Conservation (phyloP, 2,113 vertebrate species). For the Forbesichthys agassizii region DNA sequence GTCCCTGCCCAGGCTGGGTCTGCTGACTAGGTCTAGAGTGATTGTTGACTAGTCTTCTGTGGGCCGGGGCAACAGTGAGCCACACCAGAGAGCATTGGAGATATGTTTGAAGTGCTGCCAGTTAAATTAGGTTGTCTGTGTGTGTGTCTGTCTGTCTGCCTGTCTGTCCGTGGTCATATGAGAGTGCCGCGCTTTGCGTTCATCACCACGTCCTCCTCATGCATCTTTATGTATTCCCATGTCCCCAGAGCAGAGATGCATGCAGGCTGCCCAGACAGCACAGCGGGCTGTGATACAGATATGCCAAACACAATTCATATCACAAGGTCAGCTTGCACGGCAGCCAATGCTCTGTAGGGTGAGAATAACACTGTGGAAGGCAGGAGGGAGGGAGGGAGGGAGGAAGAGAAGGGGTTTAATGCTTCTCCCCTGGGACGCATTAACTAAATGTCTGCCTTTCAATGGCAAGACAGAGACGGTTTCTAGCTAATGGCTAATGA, state of each 20-base stretch:
- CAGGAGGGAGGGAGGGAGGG: not conserved
- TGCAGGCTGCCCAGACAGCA: not conserved
- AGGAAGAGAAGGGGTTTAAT: slow-evolving; percentile 6
- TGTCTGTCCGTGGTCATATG: not conserved
- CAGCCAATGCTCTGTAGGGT: not conserved
- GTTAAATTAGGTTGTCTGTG: slow-evolving; percentile 17
- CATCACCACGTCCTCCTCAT: slow-evolving; percentile 1
- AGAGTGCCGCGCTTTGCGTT: slow-evolving; percentile 12
- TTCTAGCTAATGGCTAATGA: slow-evolving; percentile 40
- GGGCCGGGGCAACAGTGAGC: slow-evolving; percentile 27
- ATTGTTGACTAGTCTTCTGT: slow-evolving; percentile 34
- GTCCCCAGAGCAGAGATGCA: slow-evolving; percentile 1
- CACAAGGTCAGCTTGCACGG: slow-evolving; percentile 24
- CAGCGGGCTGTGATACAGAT: slow-evolving; percentile 19
- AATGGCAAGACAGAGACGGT: slow-evolving; percentile 23
- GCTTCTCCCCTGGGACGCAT: slow-evolving; percentile 10
- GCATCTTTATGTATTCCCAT: slow-evolving; percentile 3
- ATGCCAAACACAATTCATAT: slow-evolving; percentile 35
- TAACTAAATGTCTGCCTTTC: slow-evolving; percentile 25
- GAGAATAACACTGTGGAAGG: not conserved
- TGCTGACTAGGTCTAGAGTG: slow-evolving; percentile 50
- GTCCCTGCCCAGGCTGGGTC: not conserved
- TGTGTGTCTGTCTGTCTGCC: slow-evolving; percentile 15
- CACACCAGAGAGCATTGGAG: slow-evolving; percentile 27
- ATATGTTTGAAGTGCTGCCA: slow-evolving; percentile 54